These are phyloP conservation scores for Gavialis gangeticus DNA, from an alignment of 2,113 vertebrate genomes.

Conservation along the genomic window DNA sequence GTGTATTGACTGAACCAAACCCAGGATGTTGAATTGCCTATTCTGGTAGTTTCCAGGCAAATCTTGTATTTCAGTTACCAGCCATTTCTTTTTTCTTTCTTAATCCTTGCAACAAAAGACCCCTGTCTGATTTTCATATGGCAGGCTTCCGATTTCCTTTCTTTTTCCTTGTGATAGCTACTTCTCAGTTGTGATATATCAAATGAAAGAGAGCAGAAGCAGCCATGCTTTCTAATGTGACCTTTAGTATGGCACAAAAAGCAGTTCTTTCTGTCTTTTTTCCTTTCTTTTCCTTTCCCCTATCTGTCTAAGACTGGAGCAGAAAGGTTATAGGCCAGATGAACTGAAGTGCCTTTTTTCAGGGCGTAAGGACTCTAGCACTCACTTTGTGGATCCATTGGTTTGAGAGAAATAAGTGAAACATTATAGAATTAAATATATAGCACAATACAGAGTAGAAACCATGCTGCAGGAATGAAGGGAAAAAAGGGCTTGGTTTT, in stretches of 20 bases:
- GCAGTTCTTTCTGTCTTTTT: background rate
- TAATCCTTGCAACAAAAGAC: background rate
- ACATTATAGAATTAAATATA: background rate
- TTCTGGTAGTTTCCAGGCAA: background rate
- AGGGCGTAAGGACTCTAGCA: fast-evolving
- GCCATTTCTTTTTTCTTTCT: background rate
- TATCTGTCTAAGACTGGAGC: background rate
- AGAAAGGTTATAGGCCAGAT: background rate
- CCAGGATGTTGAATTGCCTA: background rate
- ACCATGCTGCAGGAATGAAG: background rate
- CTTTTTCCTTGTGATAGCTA: background rate
- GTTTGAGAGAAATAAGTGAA: fast-evolving
- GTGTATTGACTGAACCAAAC: background rate
- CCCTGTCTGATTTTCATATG: background rate
- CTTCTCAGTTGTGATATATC: background rate
- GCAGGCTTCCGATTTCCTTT: background rate
- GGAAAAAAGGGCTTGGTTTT: background rate
- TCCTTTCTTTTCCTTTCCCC: background rate
- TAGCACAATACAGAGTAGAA: background rate
- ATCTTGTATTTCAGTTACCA: background rate
- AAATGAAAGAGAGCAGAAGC: fast-evolving
- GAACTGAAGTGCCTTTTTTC: background rate
- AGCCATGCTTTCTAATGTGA: fast-evolving
- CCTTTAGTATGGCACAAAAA: background rate
- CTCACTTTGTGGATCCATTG: fast-evolving